Conservation (phyloP, 2,888 invertebrate genomes). For the Cheilosia grossa region DNA sequence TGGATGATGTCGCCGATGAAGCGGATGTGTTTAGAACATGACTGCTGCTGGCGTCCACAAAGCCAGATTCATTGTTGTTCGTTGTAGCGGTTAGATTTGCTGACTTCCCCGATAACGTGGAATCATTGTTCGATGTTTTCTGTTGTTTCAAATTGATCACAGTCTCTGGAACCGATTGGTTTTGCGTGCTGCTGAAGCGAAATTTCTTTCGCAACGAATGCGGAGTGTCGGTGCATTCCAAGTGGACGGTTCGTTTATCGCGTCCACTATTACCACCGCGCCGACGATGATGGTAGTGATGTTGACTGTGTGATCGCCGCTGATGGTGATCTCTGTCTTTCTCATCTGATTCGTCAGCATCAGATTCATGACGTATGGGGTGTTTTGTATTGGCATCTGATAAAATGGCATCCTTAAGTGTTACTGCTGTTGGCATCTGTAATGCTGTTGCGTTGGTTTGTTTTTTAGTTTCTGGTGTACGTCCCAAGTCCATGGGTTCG, state of each 20-base stretch:
- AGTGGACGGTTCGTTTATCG: constrained; percentile 77
- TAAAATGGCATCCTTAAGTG: constrained; percentile 68
- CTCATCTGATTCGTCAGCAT: constrained; percentile 74
- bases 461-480: constrained; percentile 77
- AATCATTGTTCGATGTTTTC: constrained; percentile 63
- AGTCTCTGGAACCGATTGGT: constrained; percentile 34
- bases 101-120: constrained; percentile 60
- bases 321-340: constrained; percentile 43
- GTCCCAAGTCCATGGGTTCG: constrained; percentile 82
- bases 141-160: constrained; percentile 65
- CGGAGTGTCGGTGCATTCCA: constrained; percentile 79
- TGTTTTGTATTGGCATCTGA: constrained; percentile 67
- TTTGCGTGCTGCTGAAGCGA: constrained; percentile 78
- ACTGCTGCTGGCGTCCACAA: constrained; percentile 80
- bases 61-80: constrained; percentile 81
- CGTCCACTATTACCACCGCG: constrained; percentile 77
- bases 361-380: constrained; percentile 67
- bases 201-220: constrained; percentile 82
- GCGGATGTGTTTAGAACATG: constrained; percentile 77
- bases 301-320: constrained; percentile 72
- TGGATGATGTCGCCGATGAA: constrained; percentile 52
- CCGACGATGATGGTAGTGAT: constrained; percentile 79
- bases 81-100: constrained; percentile 64
- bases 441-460: constrained; percentile 29
- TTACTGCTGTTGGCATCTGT: constrained; percentile 50